Conservation (phyloP, 2,888 invertebrate genomes). For the Pogonocherus hispidulus region DNA sequence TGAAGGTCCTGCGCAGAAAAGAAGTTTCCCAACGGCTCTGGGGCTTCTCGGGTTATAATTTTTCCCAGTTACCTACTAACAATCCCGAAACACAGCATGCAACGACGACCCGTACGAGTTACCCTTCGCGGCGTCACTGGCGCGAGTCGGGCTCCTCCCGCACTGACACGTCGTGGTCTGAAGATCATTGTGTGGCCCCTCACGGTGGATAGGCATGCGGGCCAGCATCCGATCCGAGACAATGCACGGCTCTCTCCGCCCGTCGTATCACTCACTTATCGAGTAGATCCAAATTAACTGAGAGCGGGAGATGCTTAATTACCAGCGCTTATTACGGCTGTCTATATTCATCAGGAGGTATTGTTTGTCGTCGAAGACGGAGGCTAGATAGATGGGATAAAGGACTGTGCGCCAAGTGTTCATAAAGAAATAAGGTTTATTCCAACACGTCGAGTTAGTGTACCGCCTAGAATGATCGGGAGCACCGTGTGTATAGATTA, state of each 20-base stretch:
- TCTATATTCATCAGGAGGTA: slow-evolving; percentile 27
- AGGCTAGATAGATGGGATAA: slow-evolving; percentile 7
- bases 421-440: too few relatives aligned
- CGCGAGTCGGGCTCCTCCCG: slow-evolving; percentile 1
- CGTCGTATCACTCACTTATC: slow-evolving; percentile 17
- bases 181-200: slow-evolving; percentile 23
- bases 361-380: slow-evolving; percentile 22
- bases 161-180: slow-evolving; percentile 14
- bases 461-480: too few relatives aligned
- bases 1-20: too few relatives aligned
- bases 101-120: too few relatives aligned
- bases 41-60: too few relatives aligned
- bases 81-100: too few relatives aligned
- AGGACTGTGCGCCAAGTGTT: too few relatives aligned
- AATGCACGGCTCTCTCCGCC: slow-evolving; percentile 17
- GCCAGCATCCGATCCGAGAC: slow-evolving; percentile 21
- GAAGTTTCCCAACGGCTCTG: too few relatives aligned
- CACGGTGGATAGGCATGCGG: slow-evolving; percentile 14
- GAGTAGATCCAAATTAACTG: slow-evolving; percentile 31
- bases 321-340: slow-evolving; percentile 26
- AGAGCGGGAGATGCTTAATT: slow-evolving; percentile 29
- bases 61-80: too few relatives aligned
- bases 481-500: too few relatives aligned
- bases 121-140: too few relatives aligned
- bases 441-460: too few relatives aligned